Base-by-base conservation (phyloP, 2,888 invertebrate species). In the Stegophylla sp. region DNA sequence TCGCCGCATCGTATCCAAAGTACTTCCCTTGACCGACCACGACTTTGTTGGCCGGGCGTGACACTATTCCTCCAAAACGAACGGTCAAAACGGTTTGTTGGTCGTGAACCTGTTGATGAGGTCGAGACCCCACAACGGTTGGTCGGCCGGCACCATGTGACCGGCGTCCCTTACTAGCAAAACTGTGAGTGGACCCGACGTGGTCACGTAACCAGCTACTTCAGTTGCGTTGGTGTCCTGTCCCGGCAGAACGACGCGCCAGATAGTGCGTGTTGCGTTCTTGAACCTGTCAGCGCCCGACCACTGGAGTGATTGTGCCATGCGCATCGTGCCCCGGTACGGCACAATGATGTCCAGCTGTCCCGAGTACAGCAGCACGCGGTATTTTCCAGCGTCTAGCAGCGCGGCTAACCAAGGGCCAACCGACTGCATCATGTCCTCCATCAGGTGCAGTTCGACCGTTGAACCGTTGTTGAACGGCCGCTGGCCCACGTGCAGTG, bases 341-440 rank as follows among this genome's bases (percentile, higher is more conserved):
- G 95, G 94, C 0, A 96, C 93, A 83, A 96, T 94, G n/a, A 97
- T 92, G 86, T 97, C 97, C 83, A 96, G 86, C 85, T 97, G 96
- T 0, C 97, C 97, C 85, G 92, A 95, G 85, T 82, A 82, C 48
- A 82, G n/a, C 13, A 82, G 67, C 13, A 79, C 79, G 15, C 73
- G 77, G 48, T 77, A 79, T n/a, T 15, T 12, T 13, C 79, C 69
- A n/a, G 73, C n/a, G 56, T 79, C 72, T 13, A 79, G 43, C n/a
- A 61, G 15, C 23, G 23, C 53, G 20, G 66, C 56, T 9, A 82
- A 15, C 90, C 92, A 91, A 0, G 90, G 89, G 9, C 93, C 92
- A 10, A 94, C 91, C 0, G 93, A 92, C 85, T 93, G 90, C 92
- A 95, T 93, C 0, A 95, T 89, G 86, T 97, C 97, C 45, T 88